A percentile compares a stretch with the other conserved stretches of the same genome.
These are phyloP conservation scores for Limnephilus auricula DNA, from an alignment of 2,888 invertebrate species.

Conservation along the genomic window DNA sequence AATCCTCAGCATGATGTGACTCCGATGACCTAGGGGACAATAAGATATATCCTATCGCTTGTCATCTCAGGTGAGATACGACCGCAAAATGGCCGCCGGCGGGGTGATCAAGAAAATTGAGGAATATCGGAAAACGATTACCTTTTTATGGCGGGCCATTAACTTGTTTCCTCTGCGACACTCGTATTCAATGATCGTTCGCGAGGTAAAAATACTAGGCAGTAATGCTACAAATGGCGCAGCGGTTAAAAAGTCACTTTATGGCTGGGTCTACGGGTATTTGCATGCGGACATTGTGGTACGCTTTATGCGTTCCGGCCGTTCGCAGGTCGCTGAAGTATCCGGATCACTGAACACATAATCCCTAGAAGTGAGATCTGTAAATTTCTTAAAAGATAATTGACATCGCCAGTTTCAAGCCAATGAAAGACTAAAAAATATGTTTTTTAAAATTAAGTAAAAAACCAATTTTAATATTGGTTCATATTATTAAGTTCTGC, in stretches of 20 bases:
- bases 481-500: no score
- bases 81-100: conserved; percentile 55
- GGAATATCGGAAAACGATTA: conserved; percentile 67
- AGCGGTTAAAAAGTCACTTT: conserved; percentile 15
- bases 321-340: not conserved
- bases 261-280: not conserved
- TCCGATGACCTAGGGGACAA: conserved; percentile 11
- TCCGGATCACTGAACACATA: not conserved
- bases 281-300: conserved; percentile 6
- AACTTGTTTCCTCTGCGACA: conserved; percentile 61
- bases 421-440: no score
- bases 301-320: not conserved
- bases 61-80: conserved; percentile 34
- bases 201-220: conserved; percentile 15
- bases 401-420: no score
- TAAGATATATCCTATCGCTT: conserved; percentile 27
- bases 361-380: not conserved
- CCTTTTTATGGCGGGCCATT: conserved; percentile 64
- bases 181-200: conserved; percentile 55
- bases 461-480: no score
- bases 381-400: not conserved
- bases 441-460: no score
- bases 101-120: conserved; percentile 64
- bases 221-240: conserved; percentile 9
- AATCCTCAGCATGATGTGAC: not conserved